Percentiles rank a stretch among this genome's conserved stretches.
Evolutionary conservation across 2,113 vertebrate species (phyloP).

Genomic region (Tauraco erythrolophus): DNA sequence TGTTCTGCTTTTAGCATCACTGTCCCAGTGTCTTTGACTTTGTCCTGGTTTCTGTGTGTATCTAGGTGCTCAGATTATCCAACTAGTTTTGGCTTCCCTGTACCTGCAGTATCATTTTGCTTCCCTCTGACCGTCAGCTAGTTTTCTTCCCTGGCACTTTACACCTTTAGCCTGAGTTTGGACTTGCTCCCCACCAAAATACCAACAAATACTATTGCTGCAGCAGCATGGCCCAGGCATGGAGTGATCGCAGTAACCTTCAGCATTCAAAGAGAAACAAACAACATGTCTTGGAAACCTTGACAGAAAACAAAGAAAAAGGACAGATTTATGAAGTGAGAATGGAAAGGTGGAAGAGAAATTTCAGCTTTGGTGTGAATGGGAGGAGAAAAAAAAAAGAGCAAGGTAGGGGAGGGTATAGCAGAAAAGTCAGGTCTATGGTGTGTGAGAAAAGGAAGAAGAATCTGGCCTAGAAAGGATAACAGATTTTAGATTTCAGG

Average conservation of each 20-base stretch:
- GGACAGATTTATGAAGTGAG: background rate
- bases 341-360: background rate
- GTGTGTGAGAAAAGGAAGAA: background rate
- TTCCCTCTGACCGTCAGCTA: background rate
- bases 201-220: background rate
- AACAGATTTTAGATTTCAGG: background rate
- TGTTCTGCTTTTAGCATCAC: conserved; percentile 56
- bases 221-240: background rate
- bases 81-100: background rate
- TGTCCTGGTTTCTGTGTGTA: conserved; percentile 52
- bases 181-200: background rate
- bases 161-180: background rate
- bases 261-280: background rate
- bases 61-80: conserved; percentile 33
- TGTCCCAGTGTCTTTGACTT: conserved; percentile 54
- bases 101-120: background rate
- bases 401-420: background rate
- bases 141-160: background rate
- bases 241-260: background rate
- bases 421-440: background rate
- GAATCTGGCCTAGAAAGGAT: background rate
- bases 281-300: background rate
- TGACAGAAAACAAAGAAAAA: background rate
- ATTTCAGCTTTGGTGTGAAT: background rate
- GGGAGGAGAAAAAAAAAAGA: background rate